Evolutionary conservation across 2,797 vertebrate species (phyloP).

Genomic region (Coendou prehensilis): DNA sequence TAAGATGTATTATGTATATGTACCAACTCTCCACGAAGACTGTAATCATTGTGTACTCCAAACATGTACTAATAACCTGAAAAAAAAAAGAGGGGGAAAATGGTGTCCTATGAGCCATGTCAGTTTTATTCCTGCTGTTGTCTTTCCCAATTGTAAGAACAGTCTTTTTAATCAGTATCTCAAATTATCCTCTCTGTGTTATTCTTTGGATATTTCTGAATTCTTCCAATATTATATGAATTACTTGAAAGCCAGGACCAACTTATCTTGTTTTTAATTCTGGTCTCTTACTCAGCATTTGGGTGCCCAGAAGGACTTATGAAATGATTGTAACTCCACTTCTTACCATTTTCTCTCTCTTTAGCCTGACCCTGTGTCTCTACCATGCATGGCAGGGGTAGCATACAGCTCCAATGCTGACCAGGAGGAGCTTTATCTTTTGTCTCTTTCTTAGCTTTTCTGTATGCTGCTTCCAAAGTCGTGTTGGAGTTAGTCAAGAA

Average conservation of each 20-base stretch:
- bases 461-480: neutral
- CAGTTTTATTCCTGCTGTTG: neutral
- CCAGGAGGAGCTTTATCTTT: neutral
- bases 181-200: neutral
- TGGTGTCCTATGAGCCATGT: neutral
- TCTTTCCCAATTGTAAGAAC: neutral
- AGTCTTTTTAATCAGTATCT: conserved; percentile 10
- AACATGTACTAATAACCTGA: neutral
- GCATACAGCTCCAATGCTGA: neutral
- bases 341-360: neutral
- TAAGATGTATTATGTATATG: neutral
- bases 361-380: neutral
- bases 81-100: neutral
- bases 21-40: neutral
- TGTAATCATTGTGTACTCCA: too few species aligned
- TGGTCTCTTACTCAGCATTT: neutral
- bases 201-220: conserved; percentile 18
- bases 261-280: conserved; percentile 27
- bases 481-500: neutral
- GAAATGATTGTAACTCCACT: neutral
- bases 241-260: neutral
- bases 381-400: neutral
- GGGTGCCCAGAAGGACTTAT: neutral
- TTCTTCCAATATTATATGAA: neutral
- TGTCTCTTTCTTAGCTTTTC: neutral